Conservation (phyloP, 1,140 invertebrate species). For the Drosophila equinoxialis region DNA sequence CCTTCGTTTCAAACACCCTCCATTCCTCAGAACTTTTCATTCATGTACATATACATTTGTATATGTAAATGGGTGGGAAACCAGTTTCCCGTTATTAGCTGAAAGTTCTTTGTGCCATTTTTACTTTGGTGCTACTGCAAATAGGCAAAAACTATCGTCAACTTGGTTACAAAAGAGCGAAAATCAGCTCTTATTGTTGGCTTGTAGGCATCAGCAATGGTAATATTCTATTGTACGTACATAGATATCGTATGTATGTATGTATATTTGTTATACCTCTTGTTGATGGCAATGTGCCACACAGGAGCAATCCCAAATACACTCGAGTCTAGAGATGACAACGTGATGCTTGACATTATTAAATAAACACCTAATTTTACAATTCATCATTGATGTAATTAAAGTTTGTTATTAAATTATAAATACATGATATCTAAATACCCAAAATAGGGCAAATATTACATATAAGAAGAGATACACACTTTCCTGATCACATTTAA, state of each 20-base stretch:
- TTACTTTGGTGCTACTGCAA: conserved; percentile 20
- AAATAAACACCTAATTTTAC: neutral
- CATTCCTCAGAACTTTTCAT: neutral
- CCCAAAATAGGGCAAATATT: no score
- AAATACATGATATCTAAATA: no score
- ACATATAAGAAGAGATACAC: no score
- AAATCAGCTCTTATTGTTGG: conserved; percentile 20
- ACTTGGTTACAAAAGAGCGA: conserved; percentile 37
- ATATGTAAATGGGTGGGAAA: conserved; percentile 26
- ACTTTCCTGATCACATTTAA: no score
- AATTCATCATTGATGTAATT: no score
- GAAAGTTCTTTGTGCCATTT: conserved; percentile 39
- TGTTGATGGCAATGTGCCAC: conserved; percentile 15
- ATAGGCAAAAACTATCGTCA: conserved; percentile 50
- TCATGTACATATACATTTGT: conserved; percentile 1
- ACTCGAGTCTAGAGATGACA: neutral
- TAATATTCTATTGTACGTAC: conserved; percentile 36
- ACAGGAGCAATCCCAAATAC: neutral
- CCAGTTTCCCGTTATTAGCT: conserved; percentile 57
- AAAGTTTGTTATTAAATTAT: no score
- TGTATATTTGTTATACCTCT: neutral
- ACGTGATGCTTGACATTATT: neutral
- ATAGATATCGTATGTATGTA: neutral
- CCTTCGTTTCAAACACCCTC: conserved; percentile 13
- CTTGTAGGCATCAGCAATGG: conserved; percentile 15